Conservation (phyloP, 1,140 invertebrate species). For the Diachasma alloeum region DNA sequence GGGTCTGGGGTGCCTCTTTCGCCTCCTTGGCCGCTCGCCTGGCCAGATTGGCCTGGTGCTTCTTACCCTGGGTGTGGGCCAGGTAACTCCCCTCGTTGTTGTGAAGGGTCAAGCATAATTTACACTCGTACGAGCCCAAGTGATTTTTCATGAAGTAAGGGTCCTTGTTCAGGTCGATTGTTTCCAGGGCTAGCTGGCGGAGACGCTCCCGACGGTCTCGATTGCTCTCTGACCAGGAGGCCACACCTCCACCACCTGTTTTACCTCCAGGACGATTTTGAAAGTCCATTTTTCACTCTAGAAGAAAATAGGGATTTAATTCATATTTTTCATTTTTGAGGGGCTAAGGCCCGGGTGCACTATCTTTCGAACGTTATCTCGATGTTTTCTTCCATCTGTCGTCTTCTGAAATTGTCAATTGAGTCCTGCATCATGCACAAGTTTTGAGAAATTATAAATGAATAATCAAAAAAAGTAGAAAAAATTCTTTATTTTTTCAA, state of each 20-base stretch:
- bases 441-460: too few species aligned
- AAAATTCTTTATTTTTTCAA: too few species aligned
- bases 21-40: constrained; percentile 98
- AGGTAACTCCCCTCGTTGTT: constrained; percentile 99
- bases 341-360: background rate
- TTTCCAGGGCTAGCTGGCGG: constrained; percentile 95
- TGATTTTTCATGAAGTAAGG: constrained; percentile 99
- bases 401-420: too few species aligned
- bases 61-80: constrained; percentile 99
- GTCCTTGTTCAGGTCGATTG: constrained; percentile 98
- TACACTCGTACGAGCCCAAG: constrained; percentile 98
- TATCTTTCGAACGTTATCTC: too few species aligned
- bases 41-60: constrained; percentile 99
- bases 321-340: background rate
- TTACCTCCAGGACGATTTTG: constrained; percentile 98
- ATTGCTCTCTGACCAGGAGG: constrained; percentile 98
- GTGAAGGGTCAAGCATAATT: constrained; percentile 97
- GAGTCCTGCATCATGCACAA: too few species aligned
- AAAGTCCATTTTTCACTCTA: constrained; percentile 81
- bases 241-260: constrained; percentile 97
- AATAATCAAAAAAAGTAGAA: too few species aligned
- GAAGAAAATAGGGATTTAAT: too few species aligned
- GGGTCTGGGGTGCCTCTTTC: constrained; percentile 88
- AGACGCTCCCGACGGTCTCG: constrained; percentile 95
- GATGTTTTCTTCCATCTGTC: too few species aligned